Evolutionary conservation across 2,888 invertebrate genomes (phyloP), one percentile per base, ranked within the genome.

Genomic region (Hirtodrosophila alboralis): DNA sequence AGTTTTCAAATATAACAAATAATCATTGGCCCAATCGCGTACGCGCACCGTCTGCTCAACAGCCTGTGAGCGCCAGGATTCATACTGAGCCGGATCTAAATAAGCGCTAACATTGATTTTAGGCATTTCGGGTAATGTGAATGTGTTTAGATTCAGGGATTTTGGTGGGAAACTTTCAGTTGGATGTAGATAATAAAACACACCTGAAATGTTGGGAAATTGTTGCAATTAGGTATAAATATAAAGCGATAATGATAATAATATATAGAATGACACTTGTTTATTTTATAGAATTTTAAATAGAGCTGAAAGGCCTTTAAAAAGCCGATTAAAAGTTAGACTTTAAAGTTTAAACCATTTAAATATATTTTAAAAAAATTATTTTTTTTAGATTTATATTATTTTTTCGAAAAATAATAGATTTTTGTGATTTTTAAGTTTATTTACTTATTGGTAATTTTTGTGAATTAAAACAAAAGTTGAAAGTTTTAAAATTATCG

Each of bases 41-140:
- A 92, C 91, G 60, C 92, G 92, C 0, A 89, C 88, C 62, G 92
- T 86, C 73, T 92, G 90, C 51, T 93, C 92, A 51, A 91, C 90
- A 0, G 93, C 91, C 16, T 91, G 91, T 27, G 91, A 88, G 76
- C 91, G 92, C 60, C 92, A 91, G 60, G 91, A 90, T 23, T 88
- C 84, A 28, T 79, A 84, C 60, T 89, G 80, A 26, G 72, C 84
- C 33, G 74, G 57, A 70, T 87, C 87, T 26, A 89, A 59, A 70
- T 87, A 88, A 38, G 87, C 80, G 54, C 83, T 60, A 45, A 89
- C 64, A 66, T 89, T 75, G 53, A 89, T 66, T 62, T 86, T 84
- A 47, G 90, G 87, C 33, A 89, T 48, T 28, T 79, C 86, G 48
- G 89, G 89, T 18, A 88, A 27, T n/a, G 78, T 81, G 38, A 88